Conservation (phyloP, 1,140 invertebrate genomes). For the Sipha flava region DNA sequence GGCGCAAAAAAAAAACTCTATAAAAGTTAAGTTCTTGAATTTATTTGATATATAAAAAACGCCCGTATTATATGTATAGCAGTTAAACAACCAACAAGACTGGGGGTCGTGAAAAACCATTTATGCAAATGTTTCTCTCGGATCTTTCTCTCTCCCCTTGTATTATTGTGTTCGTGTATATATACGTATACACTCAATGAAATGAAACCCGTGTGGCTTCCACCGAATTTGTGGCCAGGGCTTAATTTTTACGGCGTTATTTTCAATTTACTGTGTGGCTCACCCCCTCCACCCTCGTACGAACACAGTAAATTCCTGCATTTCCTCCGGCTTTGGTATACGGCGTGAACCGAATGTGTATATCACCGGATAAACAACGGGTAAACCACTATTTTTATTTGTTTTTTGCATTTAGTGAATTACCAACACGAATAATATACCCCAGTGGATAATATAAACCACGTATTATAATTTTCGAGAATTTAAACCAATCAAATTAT, state of each 20-base stretch:
- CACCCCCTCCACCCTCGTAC: neutral
- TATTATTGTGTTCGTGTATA: constrained; percentile 4
- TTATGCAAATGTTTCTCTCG: constrained; percentile 30
- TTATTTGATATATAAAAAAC: constrained; percentile 21
- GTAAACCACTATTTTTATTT: constrained; percentile 4
- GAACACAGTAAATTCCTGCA: neutral
- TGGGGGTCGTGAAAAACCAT: constrained; percentile 27
- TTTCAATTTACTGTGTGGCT: constrained; percentile 17
- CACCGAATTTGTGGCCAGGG: constrained; percentile 23
- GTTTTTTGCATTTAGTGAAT: neutral
- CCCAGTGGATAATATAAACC: neutral
- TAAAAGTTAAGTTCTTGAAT: constrained; percentile 32
- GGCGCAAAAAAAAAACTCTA: constrained; percentile 4
- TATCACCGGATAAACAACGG: neutral
- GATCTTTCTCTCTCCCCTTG: neutral
- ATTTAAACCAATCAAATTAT: no score
- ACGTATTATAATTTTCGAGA: neutral
- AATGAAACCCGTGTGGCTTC: constrained; percentile 24
- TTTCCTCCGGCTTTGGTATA: neutral
- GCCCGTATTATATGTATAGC: neutral
- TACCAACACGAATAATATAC: neutral
- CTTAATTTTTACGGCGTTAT: constrained; percentile 32
- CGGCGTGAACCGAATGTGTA: neutral
- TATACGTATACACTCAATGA: constrained; percentile 23
- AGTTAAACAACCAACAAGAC: constrained; percentile 21